Percentiles rank a stretch among this genome's conserved stretches.
phyloP scores from a whole-genome alignment of 2,797 vertebrate species.

The Ceyx erithaca region DNA sequence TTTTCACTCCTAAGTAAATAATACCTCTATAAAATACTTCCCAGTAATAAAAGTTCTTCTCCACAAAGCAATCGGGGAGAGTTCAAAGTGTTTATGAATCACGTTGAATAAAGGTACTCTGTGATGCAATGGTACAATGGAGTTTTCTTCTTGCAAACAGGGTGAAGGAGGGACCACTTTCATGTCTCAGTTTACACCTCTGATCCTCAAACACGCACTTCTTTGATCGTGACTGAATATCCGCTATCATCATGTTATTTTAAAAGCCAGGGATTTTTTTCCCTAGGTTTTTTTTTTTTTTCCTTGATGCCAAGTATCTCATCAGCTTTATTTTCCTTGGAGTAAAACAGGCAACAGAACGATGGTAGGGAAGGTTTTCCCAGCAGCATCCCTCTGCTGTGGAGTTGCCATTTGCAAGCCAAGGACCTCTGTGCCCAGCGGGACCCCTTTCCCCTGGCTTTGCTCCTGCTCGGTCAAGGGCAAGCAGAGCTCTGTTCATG shows the following conservation, averaged over 20 bases:
- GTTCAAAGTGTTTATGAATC: constrained; percentile 45
- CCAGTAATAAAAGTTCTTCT: constrained; percentile 38
- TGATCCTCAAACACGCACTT: background rate
- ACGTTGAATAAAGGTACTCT: background rate
- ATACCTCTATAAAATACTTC: constrained; percentile 33
- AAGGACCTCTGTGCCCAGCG: background rate
- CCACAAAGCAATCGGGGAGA: background rate
- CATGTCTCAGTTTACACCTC: background rate
- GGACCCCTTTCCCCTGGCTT: background rate
- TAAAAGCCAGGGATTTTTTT: background rate
- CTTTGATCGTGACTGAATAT: background rate
- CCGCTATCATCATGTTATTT: background rate
- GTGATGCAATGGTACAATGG: background rate
- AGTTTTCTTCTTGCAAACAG: background rate
- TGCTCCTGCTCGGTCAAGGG: background rate
- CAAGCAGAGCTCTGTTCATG: background rate
- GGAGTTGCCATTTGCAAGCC: background rate
- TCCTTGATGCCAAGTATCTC: background rate
- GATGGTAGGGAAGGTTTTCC: background rate
- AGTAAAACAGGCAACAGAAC: background rate
- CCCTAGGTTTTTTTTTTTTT: too few species aligned
- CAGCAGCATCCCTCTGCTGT: background rate
- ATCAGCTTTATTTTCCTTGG: background rate
- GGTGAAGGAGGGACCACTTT: background rate
- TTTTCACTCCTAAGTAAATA: constrained; percentile 6